phyloP scores from a whole-genome alignment of 2,888 invertebrate species.

The Macrosiphum euphorbiae region DNA sequence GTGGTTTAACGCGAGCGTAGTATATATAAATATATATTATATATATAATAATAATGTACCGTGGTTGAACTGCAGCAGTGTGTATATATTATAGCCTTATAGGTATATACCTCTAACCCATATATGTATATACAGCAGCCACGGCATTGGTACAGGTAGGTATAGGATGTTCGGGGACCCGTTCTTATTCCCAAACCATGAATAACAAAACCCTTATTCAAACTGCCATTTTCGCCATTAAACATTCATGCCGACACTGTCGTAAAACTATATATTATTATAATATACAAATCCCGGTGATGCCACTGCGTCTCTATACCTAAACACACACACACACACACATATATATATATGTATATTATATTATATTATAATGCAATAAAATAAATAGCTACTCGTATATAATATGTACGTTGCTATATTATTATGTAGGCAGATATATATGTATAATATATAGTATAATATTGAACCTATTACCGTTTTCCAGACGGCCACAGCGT shows the following conservation, averaged over 20 bases:
- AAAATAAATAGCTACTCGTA: background rate
- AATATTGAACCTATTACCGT: background rate
- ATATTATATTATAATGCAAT: background rate
- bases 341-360: background rate
- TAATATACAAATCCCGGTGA: conserved; percentile 57
- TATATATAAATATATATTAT: background rate
- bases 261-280: conserved; percentile 56
- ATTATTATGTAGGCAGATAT: background rate
- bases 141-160: background rate
- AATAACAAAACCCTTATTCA: conserved; percentile 65
- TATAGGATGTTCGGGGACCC: conserved; percentile 57
- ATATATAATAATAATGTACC: background rate
- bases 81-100: background rate
- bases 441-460: background rate
- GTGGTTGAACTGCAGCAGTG: background rate
- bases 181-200: conserved; percentile 65
- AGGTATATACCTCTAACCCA: background rate
- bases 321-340: background rate
- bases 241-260: conserved; percentile 64
- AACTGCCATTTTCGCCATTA: conserved; percentile 64
- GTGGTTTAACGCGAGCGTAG: conserved; percentile 36
- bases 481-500: background rate
- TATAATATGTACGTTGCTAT: background rate
- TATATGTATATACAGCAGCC: background rate
- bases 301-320: background rate